Evolutionary conservation across 2,888 invertebrate genomes (phyloP).

Genomic region (Phoenoteleia sp.): DNA sequence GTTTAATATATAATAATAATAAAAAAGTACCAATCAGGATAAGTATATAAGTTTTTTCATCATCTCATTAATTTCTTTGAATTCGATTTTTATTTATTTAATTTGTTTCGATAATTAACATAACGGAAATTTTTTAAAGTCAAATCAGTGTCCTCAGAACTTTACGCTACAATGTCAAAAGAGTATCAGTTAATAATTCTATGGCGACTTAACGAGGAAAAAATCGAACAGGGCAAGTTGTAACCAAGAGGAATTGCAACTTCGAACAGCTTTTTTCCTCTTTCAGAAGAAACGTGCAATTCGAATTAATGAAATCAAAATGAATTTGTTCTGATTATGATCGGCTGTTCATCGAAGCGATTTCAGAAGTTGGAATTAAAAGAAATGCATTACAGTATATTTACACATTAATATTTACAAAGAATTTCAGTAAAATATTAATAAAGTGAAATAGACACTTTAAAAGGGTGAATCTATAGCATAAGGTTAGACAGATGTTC

Average conservation of each 20-base stretch:
- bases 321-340: too few species aligned
- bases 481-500: constrained; percentile 64
- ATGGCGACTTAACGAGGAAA: constrained; percentile 1
- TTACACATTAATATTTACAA: constrained; percentile 65
- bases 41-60: too few species aligned
- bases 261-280: too few species aligned
- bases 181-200: constrained; percentile 20
- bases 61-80: too few species aligned
- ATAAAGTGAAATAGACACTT: constrained; percentile 58
- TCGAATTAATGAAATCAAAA: too few species aligned
- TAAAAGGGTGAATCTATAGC: constrained; percentile 64
- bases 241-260: too few species aligned
- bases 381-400: constrained; percentile 30
- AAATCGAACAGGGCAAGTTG: too few species aligned
- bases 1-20: too few species aligned
- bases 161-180: background rate
- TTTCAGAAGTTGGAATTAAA: background rate
- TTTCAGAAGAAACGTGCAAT: too few species aligned
- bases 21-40: too few species aligned
- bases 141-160: background rate
- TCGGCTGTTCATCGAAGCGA: too few species aligned
- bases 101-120: constrained; percentile 9
- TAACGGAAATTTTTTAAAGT: constrained; percentile 1
- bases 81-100: constrained; percentile 23
- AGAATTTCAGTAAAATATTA: constrained; percentile 65